These are phyloP conservation scores for Petroica traversi DNA, from an alignment of 2,113 vertebrate genomes.

Conservation along the genomic window DNA sequence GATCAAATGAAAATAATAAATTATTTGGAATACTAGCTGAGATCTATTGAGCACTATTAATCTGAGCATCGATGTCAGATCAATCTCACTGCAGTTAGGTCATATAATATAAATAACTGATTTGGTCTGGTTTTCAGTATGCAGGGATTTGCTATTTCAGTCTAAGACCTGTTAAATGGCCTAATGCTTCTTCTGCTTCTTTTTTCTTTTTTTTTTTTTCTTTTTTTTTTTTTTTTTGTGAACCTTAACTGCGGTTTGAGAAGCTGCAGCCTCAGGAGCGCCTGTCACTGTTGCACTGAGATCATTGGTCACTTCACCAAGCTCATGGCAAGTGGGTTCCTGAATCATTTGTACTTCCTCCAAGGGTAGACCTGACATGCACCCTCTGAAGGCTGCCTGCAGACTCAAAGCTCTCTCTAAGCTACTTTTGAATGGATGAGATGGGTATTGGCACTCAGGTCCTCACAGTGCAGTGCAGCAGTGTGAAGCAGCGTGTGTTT, in stretches of 20 bases:
- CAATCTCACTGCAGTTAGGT: background rate
- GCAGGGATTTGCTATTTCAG: background rate
- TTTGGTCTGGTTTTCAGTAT: background rate
- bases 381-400: background rate
- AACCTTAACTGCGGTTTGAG: background rate
- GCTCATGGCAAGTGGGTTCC: background rate
- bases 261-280: background rate
- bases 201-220: background rate
- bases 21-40: background rate
- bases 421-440: background rate
- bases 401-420: background rate
- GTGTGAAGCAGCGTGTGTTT: background rate
- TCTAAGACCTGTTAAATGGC: background rate
- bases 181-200: background rate
- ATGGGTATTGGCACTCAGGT: background rate
- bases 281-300: accelerated
- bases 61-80: background rate
- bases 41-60: background rate
- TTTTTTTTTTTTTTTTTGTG: background rate
- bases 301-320: background rate
- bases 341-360: background rate
- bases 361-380: background rate
- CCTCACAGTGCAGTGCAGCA: background rate
- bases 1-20: background rate
- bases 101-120: background rate